phyloP scores from a whole-genome alignment of 2,113 vertebrate genomes.

The Geococcyx californianus region DNA sequence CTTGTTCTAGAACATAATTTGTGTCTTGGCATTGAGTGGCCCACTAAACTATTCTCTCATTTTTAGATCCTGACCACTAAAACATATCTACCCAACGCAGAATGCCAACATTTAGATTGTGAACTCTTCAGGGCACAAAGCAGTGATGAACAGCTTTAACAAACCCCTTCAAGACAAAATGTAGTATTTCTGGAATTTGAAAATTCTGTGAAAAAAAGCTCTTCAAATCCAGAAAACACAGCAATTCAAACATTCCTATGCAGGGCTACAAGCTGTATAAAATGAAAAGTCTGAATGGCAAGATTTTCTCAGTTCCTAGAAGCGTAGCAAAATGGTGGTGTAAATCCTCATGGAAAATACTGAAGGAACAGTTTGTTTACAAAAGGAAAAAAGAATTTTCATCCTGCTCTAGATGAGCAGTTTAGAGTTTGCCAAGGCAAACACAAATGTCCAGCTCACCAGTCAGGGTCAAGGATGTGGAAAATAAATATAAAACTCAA shows the following conservation, averaged over 20 bases:
- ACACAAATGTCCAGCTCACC: conserved; percentile 45
- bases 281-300: neutral
- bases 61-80: neutral
- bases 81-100: neutral
- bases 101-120: accelerated
- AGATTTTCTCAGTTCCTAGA: conserved; percentile 44
- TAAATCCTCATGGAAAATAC: conserved; percentile 21
- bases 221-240: neutral
- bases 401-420: conserved; percentile 46
- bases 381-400: conserved; percentile 41
- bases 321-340: conserved; percentile 57
- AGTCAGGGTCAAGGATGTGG: conserved; percentile 55
- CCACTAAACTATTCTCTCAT: neutral
- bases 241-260: neutral
- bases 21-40: neutral
- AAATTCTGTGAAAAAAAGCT: neutral
- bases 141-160: neutral
- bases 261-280: neutral
- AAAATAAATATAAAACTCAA: conserved; percentile 40
- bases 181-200: neutral
- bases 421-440: conserved; percentile 58
- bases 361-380: conserved; percentile 57
- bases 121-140: neutral
- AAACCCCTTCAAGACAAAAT: neutral
- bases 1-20: neutral